phyloP scores from a whole-genome alignment of 2,113 vertebrate species.

The Sisor rabdophorus region DNA sequence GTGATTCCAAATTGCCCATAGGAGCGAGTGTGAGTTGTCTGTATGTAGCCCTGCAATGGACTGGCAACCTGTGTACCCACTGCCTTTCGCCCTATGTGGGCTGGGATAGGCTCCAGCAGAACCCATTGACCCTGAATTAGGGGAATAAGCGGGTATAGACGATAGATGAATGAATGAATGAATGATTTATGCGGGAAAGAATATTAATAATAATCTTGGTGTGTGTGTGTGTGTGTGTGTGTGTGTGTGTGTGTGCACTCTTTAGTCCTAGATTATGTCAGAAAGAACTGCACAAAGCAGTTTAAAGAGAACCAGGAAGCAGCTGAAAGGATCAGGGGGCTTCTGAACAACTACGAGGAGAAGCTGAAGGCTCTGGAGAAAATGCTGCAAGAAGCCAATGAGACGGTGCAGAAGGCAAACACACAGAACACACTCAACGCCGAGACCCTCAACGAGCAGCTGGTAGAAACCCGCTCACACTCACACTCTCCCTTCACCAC shows the following conservation, averaged over 20 bases:
- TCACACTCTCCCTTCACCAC: neutral
- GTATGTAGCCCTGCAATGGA: too few relatives aligned
- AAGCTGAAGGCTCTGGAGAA: slow-evolving; percentile 79
- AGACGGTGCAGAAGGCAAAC: slow-evolving; percentile 74
- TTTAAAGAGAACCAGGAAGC: slow-evolving; percentile 68
- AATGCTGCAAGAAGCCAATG: slow-evolving; percentile 67
- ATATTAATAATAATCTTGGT: neutral
- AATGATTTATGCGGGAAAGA: too few relatives aligned
- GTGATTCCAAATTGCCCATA: too few relatives aligned
- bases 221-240: slow-evolving; percentile 15
- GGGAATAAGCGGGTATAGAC: too few relatives aligned
- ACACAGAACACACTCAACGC: slow-evolving; percentile 76
- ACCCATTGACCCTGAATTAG: too few relatives aligned
- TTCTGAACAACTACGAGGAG: slow-evolving; percentile 72
- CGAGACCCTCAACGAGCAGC: slow-evolving; percentile 67
- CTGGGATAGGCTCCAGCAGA: too few relatives aligned
- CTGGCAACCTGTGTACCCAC: too few relatives aligned
- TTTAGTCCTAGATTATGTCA: slow-evolving; percentile 79
- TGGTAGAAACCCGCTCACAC: slow-evolving; percentile 68
- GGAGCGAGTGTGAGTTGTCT: too few relatives aligned
- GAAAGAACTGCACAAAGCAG: slow-evolving; percentile 70
- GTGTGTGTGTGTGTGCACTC: slow-evolving; percentile 17
- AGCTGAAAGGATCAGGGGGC: slow-evolving; percentile 66
- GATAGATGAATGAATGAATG: too few relatives aligned
- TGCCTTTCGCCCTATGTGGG: too few relatives aligned